Evolutionary conservation across 2,888 invertebrate species (phyloP).

Genomic region (Tiliacea aurago): DNA sequence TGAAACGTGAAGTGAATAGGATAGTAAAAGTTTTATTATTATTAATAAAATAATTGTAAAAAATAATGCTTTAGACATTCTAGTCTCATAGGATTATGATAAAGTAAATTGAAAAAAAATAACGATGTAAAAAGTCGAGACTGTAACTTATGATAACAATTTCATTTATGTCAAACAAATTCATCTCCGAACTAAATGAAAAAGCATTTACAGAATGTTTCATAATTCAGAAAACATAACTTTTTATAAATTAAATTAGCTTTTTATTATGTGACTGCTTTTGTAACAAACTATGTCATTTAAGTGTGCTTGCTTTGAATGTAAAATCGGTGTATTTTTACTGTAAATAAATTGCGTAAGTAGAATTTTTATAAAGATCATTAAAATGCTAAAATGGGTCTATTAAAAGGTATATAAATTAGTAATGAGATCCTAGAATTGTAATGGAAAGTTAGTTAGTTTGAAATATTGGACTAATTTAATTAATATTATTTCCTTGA

Average conservation of each 20-base stretch:
- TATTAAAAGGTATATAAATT: slow-evolving; percentile 37
- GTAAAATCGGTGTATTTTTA: slow-evolving; percentile 50
- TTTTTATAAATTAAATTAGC: slow-evolving; percentile 23
- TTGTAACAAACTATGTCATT: slow-evolving; percentile 28
- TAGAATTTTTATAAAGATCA: slow-evolving; percentile 43
- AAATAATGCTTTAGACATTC: slow-evolving; percentile 57
- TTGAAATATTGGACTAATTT: slow-evolving; percentile 46
- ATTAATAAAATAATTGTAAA: slow-evolving; percentile 55
- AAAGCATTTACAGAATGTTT: slow-evolving; percentile 12
- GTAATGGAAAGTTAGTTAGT: slow-evolving; percentile 45
- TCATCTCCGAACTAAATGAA: neutral
- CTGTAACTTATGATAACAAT: slow-evolving; percentile 41
- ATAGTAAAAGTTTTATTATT: slow-evolving; percentile 54
- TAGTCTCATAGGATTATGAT: slow-evolving; percentile 36
- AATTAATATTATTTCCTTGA: slow-evolving; percentile 31
- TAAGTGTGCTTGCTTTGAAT: slow-evolving; percentile 53
- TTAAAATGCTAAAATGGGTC: slow-evolving; percentile 19
- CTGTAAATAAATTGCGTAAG: slow-evolving; percentile 51
- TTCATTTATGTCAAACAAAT: slow-evolving; percentile 10
- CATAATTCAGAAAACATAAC: slow-evolving; percentile 11
- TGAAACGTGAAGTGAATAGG: slow-evolving; percentile 60
- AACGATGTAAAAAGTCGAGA: slow-evolving; percentile 44
- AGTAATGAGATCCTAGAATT: slow-evolving; percentile 38
- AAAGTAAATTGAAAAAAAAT: slow-evolving; percentile 24
- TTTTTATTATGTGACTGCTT: slow-evolving; percentile 16